Percentiles rank a stretch among this genome's conserved stretches.
Conservation (phyloP, 2,797 vertebrate species). For the Rhincodon typus region DNA sequence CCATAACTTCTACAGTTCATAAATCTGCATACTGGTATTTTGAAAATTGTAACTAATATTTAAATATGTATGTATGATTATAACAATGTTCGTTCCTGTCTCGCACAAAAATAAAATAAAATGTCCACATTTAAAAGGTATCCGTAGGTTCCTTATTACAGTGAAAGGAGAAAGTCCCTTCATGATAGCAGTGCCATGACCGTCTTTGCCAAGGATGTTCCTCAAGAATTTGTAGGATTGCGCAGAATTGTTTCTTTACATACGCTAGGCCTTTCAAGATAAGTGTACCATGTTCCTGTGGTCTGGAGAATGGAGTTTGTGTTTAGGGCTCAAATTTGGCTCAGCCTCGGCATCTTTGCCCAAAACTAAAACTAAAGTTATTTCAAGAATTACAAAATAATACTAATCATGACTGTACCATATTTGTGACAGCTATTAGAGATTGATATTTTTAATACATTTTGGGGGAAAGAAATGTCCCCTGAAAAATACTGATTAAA, state of each 20-base stretch:
- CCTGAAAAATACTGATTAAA: background rate
- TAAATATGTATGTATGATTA: no score
- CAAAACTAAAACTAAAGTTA: background rate
- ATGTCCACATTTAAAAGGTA: background rate
- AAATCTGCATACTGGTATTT: background rate
- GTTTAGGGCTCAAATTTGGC: background rate
- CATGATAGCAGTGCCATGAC: slow-evolving; percentile 1
- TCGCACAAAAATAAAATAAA: no score
- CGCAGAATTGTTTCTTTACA: background rate
- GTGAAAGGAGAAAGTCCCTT: background rate
- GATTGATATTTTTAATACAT: background rate
- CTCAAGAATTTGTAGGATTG: background rate
- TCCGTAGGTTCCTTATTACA: background rate
- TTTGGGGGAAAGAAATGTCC: background rate
- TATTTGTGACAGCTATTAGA: background rate
- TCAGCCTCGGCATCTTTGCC: background rate
- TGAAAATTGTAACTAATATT: background rate
- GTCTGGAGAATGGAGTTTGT: background rate
- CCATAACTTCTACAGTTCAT: background rate
- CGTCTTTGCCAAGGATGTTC: background rate
- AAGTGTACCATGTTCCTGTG: background rate
- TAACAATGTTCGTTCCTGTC: no score
- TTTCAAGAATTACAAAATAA: background rate
- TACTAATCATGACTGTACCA: background rate
- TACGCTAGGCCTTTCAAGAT: background rate